Conservation (phyloP, 2,797 vertebrate species). For the Hyperoplus immaculatus region DNA sequence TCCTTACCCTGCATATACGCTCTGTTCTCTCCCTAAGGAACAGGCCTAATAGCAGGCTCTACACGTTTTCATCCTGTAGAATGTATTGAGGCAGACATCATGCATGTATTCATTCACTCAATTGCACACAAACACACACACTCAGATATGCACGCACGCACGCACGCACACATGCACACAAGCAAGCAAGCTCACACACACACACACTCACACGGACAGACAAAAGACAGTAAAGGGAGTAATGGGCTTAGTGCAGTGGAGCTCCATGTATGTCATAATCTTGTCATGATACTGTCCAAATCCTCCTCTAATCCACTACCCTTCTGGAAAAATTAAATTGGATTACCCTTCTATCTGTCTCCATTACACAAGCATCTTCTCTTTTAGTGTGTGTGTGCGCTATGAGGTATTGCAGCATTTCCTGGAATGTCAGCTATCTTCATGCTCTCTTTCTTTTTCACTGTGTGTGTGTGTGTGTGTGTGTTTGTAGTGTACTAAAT, state of each 20-base stretch:
- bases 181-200: conserved; percentile 8
- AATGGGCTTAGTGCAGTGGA: conserved; percentile 74
- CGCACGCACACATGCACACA: conserved; percentile 23
- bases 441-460: conserved; percentile 66
- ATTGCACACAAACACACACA: conserved; percentile 28
- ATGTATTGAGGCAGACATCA: conserved; percentile 38
- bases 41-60: conserved; percentile 48
- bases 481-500: background rate
- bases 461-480: conserved; percentile 57
- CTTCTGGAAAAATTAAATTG: conserved; percentile 78
- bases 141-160: conserved; percentile 5
- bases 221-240: conserved; percentile 62
- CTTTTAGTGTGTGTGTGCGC: conserved; percentile 40
- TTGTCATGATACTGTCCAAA: conserved; percentile 83
- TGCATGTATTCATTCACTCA: conserved; percentile 54
- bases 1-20: conserved; percentile 2
- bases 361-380: conserved; percentile 67
- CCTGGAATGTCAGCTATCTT: conserved; percentile 73
- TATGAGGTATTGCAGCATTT: conserved; percentile 70
- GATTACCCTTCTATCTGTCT: conserved; percentile 75
- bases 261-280: conserved; percentile 79
- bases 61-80: conserved; percentile 76
- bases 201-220: conserved; percentile 8
- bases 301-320: conserved; percentile 77
- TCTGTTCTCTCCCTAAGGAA: conserved; percentile 43